Evolutionary conservation across 64 coral and sea anemone species (phyloP).

Genomic region (Pachyseris speciosa): DNA sequence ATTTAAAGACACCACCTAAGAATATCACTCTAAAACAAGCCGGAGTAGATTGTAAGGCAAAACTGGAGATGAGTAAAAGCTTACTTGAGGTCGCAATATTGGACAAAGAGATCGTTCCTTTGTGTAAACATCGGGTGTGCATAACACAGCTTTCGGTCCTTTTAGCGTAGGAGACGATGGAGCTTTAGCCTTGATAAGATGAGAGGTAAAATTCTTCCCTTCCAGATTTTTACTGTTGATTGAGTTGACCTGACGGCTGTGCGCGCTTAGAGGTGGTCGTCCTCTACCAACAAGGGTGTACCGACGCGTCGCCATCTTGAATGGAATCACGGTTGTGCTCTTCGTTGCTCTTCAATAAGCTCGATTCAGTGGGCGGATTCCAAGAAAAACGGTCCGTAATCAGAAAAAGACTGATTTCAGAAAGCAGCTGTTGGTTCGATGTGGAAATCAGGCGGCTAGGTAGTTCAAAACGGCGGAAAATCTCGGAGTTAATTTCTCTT

Average conservation of each 20-base stretch:
- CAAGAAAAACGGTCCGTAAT: not conserved
- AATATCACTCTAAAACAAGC: not conserved
- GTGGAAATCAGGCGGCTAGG: not conserved
- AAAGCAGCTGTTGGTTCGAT: not conserved
- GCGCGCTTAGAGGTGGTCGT: constrained; percentile 43
- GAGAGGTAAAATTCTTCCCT: not conserved
- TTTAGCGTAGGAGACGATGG: not conserved
- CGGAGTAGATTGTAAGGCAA: not conserved
- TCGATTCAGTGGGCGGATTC: not conserved
- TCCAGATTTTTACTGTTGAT: constrained; percentile 12
- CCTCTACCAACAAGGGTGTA: not conserved
- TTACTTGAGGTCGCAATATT: constrained; percentile 10
- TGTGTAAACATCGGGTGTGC: constrained; percentile 39
- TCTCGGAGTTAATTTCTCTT: not conserved
- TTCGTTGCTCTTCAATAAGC: not conserved
- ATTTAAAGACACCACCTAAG: not conserved
- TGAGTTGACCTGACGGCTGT: constrained; percentile 49
- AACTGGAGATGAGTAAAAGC: not conserved
- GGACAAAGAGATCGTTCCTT: constrained; percentile 29
- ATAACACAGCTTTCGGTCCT: not conserved
- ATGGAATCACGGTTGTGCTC: not conserved
- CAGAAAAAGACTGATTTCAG: not conserved
- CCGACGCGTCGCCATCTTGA: constrained; percentile 71
- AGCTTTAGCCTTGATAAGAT: not conserved
- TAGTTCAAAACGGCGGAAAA: not conserved